Percentiles rank a stretch among this genome's conserved stretches.
Conservation (phyloP, 2,888 invertebrate species). For the Oligia strigilis region DNA sequence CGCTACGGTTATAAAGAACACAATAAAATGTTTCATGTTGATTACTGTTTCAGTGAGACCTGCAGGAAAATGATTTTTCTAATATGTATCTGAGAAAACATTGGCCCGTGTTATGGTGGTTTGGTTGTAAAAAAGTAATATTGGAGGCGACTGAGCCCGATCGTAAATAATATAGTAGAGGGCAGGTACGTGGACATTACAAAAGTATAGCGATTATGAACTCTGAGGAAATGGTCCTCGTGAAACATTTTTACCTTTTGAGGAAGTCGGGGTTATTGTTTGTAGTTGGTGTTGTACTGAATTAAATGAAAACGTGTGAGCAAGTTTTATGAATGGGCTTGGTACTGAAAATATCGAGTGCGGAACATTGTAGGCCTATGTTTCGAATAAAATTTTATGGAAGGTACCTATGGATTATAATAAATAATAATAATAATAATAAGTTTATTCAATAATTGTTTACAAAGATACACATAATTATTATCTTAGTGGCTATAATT, state of each 20-base stretch:
- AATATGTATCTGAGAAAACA: slow-evolving; percentile 75
- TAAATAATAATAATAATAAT: too few relatives aligned
- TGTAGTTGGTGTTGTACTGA: slow-evolving; percentile 27
- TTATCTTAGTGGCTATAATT: too few relatives aligned
- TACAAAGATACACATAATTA: too few relatives aligned
- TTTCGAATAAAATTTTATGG: background rate
- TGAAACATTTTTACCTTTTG: slow-evolving; percentile 61
- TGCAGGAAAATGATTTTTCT: slow-evolving; percentile 72
- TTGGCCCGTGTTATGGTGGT: slow-evolving; percentile 74
- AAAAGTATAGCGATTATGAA: slow-evolving; percentile 61
- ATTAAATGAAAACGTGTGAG: slow-evolving; percentile 13
- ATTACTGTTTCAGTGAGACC: slow-evolving; percentile 61
- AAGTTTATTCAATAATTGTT: too few relatives aligned
- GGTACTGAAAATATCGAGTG: background rate
- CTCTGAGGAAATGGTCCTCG: slow-evolving; percentile 46
- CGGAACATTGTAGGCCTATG: background rate
- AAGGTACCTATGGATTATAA: background rate
- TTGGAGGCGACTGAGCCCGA: slow-evolving; percentile 72
- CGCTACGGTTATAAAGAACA: slow-evolving; percentile 55
- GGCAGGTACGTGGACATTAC: slow-evolving; percentile 73
- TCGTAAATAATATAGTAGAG: slow-evolving; percentile 77
- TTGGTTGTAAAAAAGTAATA: slow-evolving; percentile 80
- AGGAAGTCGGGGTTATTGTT: slow-evolving; percentile 41
- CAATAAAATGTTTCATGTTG: slow-evolving; percentile 66
- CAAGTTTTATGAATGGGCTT: slow-evolving; percentile 14